These are phyloP conservation scores for Brachyopa scutellaris DNA, from an alignment of 2,888 invertebrate species.

Conservation along the genomic window DNA sequence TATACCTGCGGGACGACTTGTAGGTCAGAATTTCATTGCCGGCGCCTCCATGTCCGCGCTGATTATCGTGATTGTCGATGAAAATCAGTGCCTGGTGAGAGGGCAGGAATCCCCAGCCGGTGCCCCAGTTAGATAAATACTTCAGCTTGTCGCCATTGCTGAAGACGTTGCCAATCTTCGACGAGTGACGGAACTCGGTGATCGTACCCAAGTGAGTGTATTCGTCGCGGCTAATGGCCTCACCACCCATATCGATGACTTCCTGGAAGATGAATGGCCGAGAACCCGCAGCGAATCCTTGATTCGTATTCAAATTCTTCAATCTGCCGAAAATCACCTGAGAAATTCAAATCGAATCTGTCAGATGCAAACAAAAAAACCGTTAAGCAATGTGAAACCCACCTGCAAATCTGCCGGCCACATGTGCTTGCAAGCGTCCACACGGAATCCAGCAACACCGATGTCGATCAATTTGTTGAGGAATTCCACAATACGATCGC, in stretches of 20 bases:
- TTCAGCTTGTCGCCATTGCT: constrained; percentile 85
- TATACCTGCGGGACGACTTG: constrained; percentile 87
- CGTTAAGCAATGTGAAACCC: background rate
- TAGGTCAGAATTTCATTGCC: constrained; percentile 86
- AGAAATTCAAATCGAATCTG: no score
- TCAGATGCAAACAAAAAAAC: no score
- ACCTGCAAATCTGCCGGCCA: constrained; percentile 88
- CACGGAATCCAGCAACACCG: constrained; percentile 93
- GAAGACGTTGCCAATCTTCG: constrained; percentile 83
- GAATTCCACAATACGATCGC: constrained; percentile 77
- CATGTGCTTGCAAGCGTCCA: constrained; percentile 92
- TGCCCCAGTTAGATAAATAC: constrained; percentile 86
- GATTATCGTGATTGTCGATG: constrained; percentile 96
- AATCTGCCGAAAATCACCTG: constrained; percentile 83
- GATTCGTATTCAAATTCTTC: constrained; percentile 84
- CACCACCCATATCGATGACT: constrained; percentile 87
- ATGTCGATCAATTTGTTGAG: constrained; percentile 81
- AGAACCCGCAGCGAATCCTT: constrained; percentile 85
- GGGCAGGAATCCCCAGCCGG: constrained; percentile 86
- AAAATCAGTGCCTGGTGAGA: constrained; percentile 88
- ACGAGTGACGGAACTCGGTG: constrained; percentile 87
- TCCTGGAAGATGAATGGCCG: constrained; percentile 89
- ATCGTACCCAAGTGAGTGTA: constrained; percentile 84
- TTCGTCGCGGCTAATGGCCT: constrained; percentile 82
- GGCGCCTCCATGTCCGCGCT: constrained; percentile 88